Percentiles rank a stretch among this genome's conserved stretches.
Evolutionary conservation across 2,888 invertebrate genomes (phyloP).

Genomic region (Drosophila merina): DNA sequence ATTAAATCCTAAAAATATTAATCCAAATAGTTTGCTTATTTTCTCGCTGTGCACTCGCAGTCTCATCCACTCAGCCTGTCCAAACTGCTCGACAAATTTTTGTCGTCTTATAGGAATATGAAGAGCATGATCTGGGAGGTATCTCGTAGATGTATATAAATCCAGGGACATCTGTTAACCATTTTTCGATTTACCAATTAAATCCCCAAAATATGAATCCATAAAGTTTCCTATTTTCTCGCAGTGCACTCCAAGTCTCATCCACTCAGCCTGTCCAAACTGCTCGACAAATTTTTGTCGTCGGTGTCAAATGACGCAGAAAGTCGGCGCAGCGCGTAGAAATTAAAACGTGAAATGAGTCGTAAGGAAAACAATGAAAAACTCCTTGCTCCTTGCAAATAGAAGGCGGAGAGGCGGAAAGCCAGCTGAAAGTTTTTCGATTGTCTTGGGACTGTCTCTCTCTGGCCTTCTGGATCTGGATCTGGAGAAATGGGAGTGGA

Average conservation of each 20-base stretch:
- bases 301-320: slow-evolving; percentile 72
- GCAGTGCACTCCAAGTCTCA: slow-evolving; percentile 1
- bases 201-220: not conserved
- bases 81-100: slow-evolving; percentile 59
- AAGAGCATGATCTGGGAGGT: no score
- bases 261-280: slow-evolving; percentile 44
- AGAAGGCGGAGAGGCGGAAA: slow-evolving; percentile 48
- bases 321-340: slow-evolving; percentile 66
- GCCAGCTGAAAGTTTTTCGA: slow-evolving; percentile 67
- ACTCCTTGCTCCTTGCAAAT: slow-evolving; percentile 55
- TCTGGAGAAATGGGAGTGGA: not conserved
- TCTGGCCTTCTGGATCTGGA: not conserved
- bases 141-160: no score
- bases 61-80: slow-evolving; percentile 37
- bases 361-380: slow-evolving; percentile 79
- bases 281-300: slow-evolving; percentile 66
- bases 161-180: no score
- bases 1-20: not conserved
- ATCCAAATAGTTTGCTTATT: not conserved
- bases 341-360: slow-evolving; percentile 82
- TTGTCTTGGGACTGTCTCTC: slow-evolving; percentile 62
- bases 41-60: not conserved
- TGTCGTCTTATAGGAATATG: slow-evolving; percentile 49
- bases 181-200: no score
- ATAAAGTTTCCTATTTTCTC: not conserved